Conservation (phyloP, 2,113 vertebrate species). For the Dromiciops gliroides region DNA sequence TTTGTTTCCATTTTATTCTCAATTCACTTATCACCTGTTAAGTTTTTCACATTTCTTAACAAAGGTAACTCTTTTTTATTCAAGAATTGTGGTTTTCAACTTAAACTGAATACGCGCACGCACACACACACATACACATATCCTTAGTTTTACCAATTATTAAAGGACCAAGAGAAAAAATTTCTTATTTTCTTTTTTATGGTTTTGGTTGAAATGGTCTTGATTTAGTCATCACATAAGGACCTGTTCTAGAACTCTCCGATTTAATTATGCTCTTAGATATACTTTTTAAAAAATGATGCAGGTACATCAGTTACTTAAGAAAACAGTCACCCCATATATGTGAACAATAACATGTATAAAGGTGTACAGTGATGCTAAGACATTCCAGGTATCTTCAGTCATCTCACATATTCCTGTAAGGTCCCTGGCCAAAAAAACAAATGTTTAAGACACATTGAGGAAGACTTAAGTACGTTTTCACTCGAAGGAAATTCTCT, state of each 20-base stretch:
- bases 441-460: not conserved
- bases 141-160: not conserved
- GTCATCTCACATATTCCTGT: conserved; percentile 25
- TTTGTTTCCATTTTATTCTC: conserved; percentile 35
- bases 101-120: not conserved
- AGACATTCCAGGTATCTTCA: conserved; percentile 20
- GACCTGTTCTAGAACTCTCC: conserved; percentile 18
- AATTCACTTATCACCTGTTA: conserved; percentile 18
- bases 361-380: conserved; percentile 40
- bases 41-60: conserved; percentile 50
- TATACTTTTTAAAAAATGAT: not conserved
- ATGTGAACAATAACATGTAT: conserved; percentile 55
- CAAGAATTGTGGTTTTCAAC: conserved; percentile 40
- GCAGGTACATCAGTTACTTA: not conserved
- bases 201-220: conserved; percentile 45
- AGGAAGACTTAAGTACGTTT: conserved; percentile 15
- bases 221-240: not conserved
- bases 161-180: conserved; percentile 31
- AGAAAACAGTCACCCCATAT: conserved; percentile 30
- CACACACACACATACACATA: no score
- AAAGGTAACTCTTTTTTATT: conserved; percentile 30
- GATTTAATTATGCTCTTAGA: conserved; percentile 30
- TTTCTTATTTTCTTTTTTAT: conserved; percentile 14
- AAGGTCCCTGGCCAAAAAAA: conserved; percentile 16
- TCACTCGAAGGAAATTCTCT: conserved; percentile 45